Percentiles rank a stretch among this genome's conserved stretches.
These are phyloP conservation scores for Clarias laeviceps DNA, from an alignment of 2,797 vertebrate genomes.

Conservation along the genomic window DNA sequence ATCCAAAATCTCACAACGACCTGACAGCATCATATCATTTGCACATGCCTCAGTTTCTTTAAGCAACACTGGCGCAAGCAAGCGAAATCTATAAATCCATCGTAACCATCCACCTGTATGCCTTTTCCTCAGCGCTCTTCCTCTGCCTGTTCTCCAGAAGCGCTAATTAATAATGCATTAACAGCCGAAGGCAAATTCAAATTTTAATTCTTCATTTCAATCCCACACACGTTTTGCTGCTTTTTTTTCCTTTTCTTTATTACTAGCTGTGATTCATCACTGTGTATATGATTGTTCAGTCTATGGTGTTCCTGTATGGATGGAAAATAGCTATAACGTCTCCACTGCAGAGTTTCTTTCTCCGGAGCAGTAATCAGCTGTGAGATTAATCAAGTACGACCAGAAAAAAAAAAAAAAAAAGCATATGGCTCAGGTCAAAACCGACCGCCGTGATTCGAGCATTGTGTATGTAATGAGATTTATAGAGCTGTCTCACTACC, in stretches of 20 bases:
- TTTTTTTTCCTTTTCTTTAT: conserved; percentile 18
- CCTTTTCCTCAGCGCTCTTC: conserved; percentile 4
- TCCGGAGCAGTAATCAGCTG: conserved; percentile 54
- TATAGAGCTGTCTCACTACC: conserved; percentile 60
- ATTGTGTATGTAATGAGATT: conserved; percentile 65
- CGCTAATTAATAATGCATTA: conserved; percentile 76
- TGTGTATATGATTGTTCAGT: conserved; percentile 55
- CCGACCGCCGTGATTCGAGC: conserved; percentile 57
- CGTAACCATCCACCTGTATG: conserved; percentile 25
- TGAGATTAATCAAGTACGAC: conserved; percentile 63
- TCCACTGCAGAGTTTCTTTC: conserved; percentile 46
- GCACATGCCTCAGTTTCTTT: neutral
- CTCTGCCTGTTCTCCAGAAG: conserved; percentile 39
- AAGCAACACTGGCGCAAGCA: neutral
- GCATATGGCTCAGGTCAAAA: conserved; percentile 53
- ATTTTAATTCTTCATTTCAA: conserved; percentile 69
- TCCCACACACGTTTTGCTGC: conserved; percentile 19
- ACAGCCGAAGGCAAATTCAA: conserved; percentile 70
- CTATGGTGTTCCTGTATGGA: conserved; percentile 59
- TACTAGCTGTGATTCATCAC: conserved; percentile 61
- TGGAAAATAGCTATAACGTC: conserved; percentile 54
- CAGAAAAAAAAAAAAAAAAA: conserved; percentile 36
- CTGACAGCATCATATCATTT: neutral
- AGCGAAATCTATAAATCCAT: neutral
- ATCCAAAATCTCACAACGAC: neutral